Conservation (phyloP, 2,113 vertebrate species). For the Phylloscopus trochilus region DNA sequence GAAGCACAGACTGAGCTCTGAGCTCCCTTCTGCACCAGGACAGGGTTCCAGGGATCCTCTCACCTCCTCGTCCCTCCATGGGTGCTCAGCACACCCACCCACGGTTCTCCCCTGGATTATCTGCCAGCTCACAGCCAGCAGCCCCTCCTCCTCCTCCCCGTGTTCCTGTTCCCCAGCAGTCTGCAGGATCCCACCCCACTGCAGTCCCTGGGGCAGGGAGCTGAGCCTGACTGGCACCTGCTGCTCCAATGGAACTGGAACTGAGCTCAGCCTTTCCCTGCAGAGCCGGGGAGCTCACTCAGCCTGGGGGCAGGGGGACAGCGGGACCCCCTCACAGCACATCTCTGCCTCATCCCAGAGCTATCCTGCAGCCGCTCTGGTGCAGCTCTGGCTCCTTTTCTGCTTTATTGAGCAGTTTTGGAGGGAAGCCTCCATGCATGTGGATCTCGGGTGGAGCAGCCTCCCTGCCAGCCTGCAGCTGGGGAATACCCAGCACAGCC, state of each 20-base stretch:
- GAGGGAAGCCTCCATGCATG: not conserved
- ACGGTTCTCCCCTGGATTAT: not conserved
- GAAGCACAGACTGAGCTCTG: not conserved
- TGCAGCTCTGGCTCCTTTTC: not conserved
- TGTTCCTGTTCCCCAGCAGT: not conserved
- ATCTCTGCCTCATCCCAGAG: not conserved
- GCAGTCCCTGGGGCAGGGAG: not conserved
- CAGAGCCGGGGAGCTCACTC: rapidly evolving
- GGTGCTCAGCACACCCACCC: not conserved
- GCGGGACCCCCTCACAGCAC: not conserved
- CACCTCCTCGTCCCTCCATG: not conserved
- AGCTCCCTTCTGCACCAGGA: not conserved
- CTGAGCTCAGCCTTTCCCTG: rapidly evolving
- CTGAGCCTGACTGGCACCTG: rapidly evolving
- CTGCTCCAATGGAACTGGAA: rapidly evolving
- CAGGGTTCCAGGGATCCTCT: rapidly evolving
- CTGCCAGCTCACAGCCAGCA: not conserved
- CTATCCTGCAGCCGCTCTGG: not conserved
- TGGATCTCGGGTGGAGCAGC: not conserved
- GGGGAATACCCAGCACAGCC: rapidly evolving
- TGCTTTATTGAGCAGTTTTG: not conserved
- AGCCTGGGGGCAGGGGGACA: not conserved
- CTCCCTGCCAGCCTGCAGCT: not conserved
- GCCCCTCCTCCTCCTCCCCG: not conserved
- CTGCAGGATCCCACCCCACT: not conserved